Evolutionary conservation across 2,797 vertebrate genomes (phyloP).

Genomic region (Salmo trutta): DNA sequence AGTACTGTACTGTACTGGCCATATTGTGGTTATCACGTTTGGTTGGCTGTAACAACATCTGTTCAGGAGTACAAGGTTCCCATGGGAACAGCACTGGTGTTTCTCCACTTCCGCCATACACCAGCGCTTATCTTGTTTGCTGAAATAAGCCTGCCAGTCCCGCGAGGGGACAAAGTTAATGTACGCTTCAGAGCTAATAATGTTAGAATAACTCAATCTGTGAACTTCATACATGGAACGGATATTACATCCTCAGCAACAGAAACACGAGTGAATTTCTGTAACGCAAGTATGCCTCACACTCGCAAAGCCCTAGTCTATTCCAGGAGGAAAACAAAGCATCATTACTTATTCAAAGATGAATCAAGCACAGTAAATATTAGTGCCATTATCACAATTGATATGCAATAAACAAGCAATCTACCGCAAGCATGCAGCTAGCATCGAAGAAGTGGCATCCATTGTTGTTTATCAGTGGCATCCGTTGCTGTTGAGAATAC

Average conservation of each 20-base stretch:
- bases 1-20: conserved; percentile 33
- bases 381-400: not conserved
- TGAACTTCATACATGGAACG: conserved; percentile 28
- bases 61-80: conserved; percentile 59
- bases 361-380: conserved; percentile 7
- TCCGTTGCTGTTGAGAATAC: conserved; percentile 31
- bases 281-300: conserved; percentile 12
- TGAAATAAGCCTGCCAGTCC: conserved; percentile 57
- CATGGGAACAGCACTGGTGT: conserved; percentile 58
- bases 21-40: conserved; percentile 55
- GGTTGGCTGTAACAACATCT: conserved; percentile 63
- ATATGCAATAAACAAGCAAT: too few species aligned
- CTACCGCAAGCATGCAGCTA: not conserved
- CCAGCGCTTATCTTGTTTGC: conserved; percentile 52
- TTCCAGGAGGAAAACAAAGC: not conserved
- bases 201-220: conserved; percentile 62
- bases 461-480: not conserved
- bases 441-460: not conserved
- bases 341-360: not conserved
- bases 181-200: conserved; percentile 56
- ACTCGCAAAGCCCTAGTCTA: not conserved
- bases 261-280: conserved; percentile 9
- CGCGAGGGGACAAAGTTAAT: conserved; percentile 55
- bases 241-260: conserved; percentile 28
- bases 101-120: conserved; percentile 59